Percentiles rank a stretch among this genome's conserved stretches.
Conservation (phyloP, 1,140 invertebrate species). For the Drosophila leontia region DNA sequence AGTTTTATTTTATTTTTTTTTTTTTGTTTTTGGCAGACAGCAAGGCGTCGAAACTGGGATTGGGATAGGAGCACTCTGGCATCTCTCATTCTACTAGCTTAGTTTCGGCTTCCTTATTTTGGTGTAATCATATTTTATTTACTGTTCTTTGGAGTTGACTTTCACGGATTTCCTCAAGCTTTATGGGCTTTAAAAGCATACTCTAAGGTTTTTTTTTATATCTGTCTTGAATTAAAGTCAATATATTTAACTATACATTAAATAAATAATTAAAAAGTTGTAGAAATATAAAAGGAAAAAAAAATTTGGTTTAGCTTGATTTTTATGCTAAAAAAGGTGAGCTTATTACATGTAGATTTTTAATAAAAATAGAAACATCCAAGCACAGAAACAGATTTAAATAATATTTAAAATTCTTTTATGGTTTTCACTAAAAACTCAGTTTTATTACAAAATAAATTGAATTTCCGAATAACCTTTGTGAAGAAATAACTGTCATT, state of each 20-base stretch:
- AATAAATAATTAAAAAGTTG: background rate
- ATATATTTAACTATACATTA: background rate
- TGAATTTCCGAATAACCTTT: background rate
- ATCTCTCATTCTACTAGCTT: background rate
- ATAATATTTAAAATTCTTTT: background rate
- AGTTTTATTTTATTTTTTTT: slow-evolving; percentile 48
- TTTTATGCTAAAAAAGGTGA: too few relatives aligned
- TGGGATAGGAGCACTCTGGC: slow-evolving; percentile 9
- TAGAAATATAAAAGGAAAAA: background rate
- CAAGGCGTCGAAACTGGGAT: slow-evolving; percentile 58
- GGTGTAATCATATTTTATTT: slow-evolving; percentile 5
- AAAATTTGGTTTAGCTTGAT: background rate
- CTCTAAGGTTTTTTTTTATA: background rate
- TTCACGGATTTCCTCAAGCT: background rate
- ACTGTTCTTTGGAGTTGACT: background rate
- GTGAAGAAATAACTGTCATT: background rate
- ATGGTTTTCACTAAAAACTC: too few relatives aligned
- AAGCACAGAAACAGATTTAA: too few relatives aligned
- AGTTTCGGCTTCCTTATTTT: background rate
- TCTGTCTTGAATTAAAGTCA: background rate
- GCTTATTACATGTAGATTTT: background rate
- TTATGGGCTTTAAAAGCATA: background rate
- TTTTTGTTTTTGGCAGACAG: slow-evolving; percentile 68
- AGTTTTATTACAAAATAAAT: too few relatives aligned
- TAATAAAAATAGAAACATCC: background rate